Evolutionary conservation across 2,113 vertebrate genomes (phyloP).

Genomic region (Myiozetetes cayanensis): DNA sequence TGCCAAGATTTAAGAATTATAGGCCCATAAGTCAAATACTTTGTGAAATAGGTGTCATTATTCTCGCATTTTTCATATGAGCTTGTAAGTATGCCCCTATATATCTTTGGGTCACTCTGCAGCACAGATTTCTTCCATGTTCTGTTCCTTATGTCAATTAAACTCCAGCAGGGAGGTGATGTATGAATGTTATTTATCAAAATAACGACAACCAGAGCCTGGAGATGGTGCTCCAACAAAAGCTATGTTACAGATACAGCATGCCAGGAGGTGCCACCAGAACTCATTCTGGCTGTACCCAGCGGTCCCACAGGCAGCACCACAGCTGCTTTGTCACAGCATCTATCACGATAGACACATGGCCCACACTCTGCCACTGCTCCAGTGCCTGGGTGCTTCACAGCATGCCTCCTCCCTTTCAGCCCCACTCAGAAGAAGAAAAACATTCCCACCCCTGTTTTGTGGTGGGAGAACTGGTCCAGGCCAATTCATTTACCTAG

Average conservation of each 20-base stretch:
- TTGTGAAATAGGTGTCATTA: slow-evolving; percentile 26
- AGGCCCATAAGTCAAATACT: slow-evolving; percentile 30
- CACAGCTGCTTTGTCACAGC: background rate
- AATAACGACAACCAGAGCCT: background rate
- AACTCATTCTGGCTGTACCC: background rate
- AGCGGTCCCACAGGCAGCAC: background rate
- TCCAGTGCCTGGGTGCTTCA: background rate
- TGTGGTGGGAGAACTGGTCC: background rate
- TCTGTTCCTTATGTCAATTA: slow-evolving; percentile 2
- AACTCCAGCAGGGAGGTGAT: background rate
- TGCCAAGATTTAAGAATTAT: slow-evolving; percentile 33
- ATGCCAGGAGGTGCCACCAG: background rate
- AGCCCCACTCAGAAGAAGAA: background rate
- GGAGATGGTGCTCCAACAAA: background rate
- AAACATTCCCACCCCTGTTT: background rate
- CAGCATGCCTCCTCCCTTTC: background rate
- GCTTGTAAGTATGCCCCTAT: background rate
- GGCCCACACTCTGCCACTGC: background rate
- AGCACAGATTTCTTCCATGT: background rate
- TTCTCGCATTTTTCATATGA: slow-evolving; percentile 25
- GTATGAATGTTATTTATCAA: slow-evolving; percentile 29
- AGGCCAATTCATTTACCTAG: background rate
- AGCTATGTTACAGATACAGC: background rate
- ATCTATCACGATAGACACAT: rapidly evolving
- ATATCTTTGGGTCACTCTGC: background rate